phyloP scores from a whole-genome alignment of 1,140 invertebrate species.

The Whitmania pigra region DNA sequence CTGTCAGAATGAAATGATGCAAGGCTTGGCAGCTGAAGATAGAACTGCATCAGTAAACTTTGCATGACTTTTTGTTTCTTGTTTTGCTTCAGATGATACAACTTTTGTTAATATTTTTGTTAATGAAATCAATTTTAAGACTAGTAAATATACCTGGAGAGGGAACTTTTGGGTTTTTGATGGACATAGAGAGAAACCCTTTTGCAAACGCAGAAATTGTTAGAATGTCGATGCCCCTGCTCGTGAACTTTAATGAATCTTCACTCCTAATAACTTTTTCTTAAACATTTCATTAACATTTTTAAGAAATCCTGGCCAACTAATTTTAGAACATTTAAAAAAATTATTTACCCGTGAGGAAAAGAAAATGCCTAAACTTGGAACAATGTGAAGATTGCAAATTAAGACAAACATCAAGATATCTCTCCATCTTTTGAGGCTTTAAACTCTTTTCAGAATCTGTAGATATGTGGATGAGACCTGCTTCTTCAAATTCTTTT shows the following conservation, averaged over 20 bases:
- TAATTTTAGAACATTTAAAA: neutral
- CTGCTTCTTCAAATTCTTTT: slow-evolving; percentile 6
- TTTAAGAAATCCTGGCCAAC: neutral
- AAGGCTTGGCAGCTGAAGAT: no score
- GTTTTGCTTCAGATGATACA: neutral
- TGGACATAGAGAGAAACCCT: slow-evolving; percentile 3
- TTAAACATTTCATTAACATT: neutral
- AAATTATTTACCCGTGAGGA: neutral
- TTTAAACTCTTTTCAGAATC: slow-evolving; percentile 2
- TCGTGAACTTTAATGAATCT: neutral
- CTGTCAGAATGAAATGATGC: no score
- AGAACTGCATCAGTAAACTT: no score
- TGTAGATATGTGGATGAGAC: slow-evolving; percentile 4
- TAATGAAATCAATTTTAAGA: neutral
- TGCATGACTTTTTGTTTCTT: no score
- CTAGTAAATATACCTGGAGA: neutral
- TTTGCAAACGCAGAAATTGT: slow-evolving; percentile 1
- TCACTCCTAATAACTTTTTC: neutral
- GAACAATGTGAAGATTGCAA: neutral
- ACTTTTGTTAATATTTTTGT: neutral
- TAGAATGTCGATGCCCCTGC: neutral
- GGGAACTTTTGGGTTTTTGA: neutral
- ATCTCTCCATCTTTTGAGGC: neutral
- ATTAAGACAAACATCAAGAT: neutral
- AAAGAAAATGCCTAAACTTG: neutral